Base-by-base conservation (phyloP, 2,797 vertebrate genomes). In the Toxotes lorentzi region DNA sequence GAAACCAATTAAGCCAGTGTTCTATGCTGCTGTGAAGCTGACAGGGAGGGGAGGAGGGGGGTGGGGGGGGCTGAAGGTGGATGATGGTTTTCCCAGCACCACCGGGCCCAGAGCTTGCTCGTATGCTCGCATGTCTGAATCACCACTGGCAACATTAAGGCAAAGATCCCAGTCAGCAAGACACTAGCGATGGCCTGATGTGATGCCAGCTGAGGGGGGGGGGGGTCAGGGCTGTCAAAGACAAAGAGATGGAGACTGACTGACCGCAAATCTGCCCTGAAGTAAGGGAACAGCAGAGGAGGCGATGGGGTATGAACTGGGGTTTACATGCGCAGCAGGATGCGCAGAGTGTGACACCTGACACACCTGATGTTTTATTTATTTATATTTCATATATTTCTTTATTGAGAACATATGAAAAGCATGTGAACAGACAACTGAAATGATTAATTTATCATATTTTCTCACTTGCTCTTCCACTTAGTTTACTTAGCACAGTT, bases 1-100 rank as follows among this genome's bases (percentile, higher is more conserved):
- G 94, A 90, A 93, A 91, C 81, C 91, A 92, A 92, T 94, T 93
- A 94, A 94, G 84, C 63, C 45, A 2, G 23, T 59, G 81, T 51
- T 76, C n/a, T 38, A 45, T 78, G 79, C 82, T 70, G 69, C 82
- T 80, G 81, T 76, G 81, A 80, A 78, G 48, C 48, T 69, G 50
- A 62, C 12, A 23, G 51, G 66, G 12, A 17, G 32, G n/a, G 62
- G 43, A 14, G 43, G 14, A 35, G 5, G 27, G 79, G 10, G 4
- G 32, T 45, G 17, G n/a, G 68, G 65, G 38, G 43, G 65, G 43
- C 40, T 62, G 47, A 40, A 53, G 7, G 35, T 12, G 32, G 72
- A 70, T 94, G 90, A 94, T 94, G 85, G 86, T 75, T 94, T 94
- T 93, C 84, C 87, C 93, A 93, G 91, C 76, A 64, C 63, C 75